A percentile compares a stretch with the other conserved stretches of the same genome.
Conservation (phyloP, 2,113 vertebrate species). For the Tylochromis polylepis region DNA sequence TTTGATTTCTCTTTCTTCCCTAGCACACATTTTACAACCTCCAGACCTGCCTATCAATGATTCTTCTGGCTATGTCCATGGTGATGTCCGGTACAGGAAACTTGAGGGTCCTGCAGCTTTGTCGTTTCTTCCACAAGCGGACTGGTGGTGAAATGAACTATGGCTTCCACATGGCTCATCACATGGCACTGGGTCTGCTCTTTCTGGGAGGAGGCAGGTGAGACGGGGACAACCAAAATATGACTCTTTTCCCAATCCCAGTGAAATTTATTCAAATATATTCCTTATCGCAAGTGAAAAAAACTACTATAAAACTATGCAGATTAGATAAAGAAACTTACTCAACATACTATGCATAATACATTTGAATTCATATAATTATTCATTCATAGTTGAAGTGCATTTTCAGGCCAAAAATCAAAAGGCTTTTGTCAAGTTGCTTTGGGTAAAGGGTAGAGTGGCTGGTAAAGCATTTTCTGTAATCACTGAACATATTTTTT, state of each 20-base stretch:
- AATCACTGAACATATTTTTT: neutral
- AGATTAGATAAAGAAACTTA: neutral
- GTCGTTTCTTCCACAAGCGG: slow-evolving; percentile 93
- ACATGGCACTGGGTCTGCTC: slow-evolving; percentile 94
- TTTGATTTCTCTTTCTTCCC: neutral
- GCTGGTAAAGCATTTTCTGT: neutral
- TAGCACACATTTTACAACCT: slow-evolving; percentile 90
- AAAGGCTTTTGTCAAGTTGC: neutral
- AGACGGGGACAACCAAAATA: neutral
- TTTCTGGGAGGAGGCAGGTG: slow-evolving; percentile 96
- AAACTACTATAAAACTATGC: neutral
- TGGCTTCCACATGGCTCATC: slow-evolving; percentile 95
- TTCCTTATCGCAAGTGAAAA: neutral
- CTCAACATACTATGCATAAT: neutral
- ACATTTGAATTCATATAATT: neutral
- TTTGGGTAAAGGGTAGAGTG: neutral
- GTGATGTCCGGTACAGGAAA: slow-evolving; percentile 96
- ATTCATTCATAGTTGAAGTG: neutral
- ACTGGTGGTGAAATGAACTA: slow-evolving; percentile 97
- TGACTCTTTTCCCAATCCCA: neutral
- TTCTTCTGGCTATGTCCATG: slow-evolving; percentile 90
- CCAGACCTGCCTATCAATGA: slow-evolving; percentile 89
- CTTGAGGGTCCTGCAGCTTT: slow-evolving; percentile 91
- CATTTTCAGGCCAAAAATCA: neutral
- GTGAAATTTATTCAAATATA: neutral